Evolutionary conservation across 2,797 vertebrate genomes (phyloP).

Genomic region (Falco novaeseelandiae): DNA sequence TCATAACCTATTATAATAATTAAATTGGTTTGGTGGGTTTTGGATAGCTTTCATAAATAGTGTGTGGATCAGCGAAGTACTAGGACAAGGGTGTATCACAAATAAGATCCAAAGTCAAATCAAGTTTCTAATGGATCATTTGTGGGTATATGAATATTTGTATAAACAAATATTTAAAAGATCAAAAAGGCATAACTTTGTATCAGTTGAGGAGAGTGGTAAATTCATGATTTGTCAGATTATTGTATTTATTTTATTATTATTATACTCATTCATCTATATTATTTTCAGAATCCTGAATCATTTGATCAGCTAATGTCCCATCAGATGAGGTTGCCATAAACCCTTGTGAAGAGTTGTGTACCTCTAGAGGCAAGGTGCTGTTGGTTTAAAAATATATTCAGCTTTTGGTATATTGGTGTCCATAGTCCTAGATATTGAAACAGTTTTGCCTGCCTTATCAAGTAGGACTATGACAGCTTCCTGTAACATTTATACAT

Average conservation of each 20-base stretch:
- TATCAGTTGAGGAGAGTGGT: not conserved
- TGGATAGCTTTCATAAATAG: not conserved
- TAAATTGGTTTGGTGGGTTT: not conserved
- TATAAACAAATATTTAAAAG: not conserved
- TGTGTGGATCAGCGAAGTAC: not conserved
- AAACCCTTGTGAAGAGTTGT: not conserved
- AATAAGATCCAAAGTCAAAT: not conserved
- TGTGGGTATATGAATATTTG: not conserved
- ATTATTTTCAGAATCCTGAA: not conserved
- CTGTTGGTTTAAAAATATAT: not conserved
- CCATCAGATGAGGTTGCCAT: not conserved
- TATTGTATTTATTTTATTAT: accelerated
- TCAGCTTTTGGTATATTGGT: not conserved
- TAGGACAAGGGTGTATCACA: not conserved
- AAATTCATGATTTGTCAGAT: not conserved
- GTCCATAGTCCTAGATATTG: not conserved
- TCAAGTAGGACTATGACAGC: not conserved
- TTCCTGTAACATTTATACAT: not conserved
- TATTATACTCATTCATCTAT: accelerated
- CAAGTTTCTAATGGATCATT: not conserved
- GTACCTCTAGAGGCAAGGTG: not conserved
- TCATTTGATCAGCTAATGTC: not conserved
- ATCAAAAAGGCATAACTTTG: not conserved
- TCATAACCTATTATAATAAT: not conserved
- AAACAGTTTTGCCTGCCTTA: not conserved